These are phyloP conservation scores for Liasis olivaceus DNA, from an alignment of 2,797 vertebrate genomes.

Conservation along the genomic window DNA sequence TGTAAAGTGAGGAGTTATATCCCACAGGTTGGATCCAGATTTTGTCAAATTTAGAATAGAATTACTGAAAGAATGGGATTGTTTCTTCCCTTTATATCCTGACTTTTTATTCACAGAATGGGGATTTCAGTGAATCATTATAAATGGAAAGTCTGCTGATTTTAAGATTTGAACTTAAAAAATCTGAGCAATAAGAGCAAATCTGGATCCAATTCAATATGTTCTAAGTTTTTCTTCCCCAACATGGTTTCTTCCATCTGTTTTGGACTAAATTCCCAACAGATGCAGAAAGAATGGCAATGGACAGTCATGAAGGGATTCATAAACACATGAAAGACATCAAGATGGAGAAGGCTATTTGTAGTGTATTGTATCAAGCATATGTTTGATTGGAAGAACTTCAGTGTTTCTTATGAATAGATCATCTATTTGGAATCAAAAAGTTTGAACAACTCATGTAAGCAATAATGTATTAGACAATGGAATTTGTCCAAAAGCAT, in stretches of 20 bases:
- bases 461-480: constrained; percentile 52
- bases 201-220: neutral
- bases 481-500: constrained; percentile 78
- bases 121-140: neutral
- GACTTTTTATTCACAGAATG: neutral
- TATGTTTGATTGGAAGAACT: neutral
- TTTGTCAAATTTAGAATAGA: neutral
- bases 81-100: neutral
- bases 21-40: neutral
- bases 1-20: constrained; percentile 72
- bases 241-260: neutral
- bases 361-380: neutral
- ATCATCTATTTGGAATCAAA: constrained; percentile 76
- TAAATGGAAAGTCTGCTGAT: neutral
- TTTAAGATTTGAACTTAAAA: neutral
- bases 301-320: neutral
- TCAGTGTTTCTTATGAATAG: constrained; percentile 70
- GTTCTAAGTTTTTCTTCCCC: neutral
- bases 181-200: neutral
- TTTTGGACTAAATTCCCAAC: neutral
- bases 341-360: neutral
- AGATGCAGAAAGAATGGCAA: neutral
- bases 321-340: neutral
- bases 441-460: constrained; percentile 53
- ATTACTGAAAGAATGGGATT: neutral